A percentile compares a stretch with the other conserved stretches of the same genome.
Evolutionary conservation across 2,888 invertebrate species (phyloP).

Genomic region (Cerceris rybyensis): DNA sequence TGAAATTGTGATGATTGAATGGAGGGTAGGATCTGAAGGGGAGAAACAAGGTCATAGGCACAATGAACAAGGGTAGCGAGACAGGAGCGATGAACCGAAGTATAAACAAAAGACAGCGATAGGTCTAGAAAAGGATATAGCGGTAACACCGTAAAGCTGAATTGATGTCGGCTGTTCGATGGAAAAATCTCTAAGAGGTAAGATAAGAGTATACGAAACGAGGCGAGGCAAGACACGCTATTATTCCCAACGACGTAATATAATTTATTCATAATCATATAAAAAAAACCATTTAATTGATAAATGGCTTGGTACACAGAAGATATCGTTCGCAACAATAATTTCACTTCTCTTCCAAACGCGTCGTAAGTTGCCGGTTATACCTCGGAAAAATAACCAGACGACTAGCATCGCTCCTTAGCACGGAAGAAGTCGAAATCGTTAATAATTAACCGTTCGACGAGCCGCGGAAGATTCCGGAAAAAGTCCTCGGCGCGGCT

Average conservation of each 20-base stretch:
- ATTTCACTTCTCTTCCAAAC: slow-evolving; percentile 52
- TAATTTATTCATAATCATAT: slow-evolving; percentile 79
- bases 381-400: slow-evolving; percentile 68
- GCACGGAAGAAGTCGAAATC: slow-evolving; percentile 33
- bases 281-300: slow-evolving; percentile 75
- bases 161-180: too few relatives aligned
- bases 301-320: slow-evolving; percentile 71
- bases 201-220: slow-evolving; percentile 23
- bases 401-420: slow-evolving; percentile 65
- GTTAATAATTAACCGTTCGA: slow-evolving; percentile 25
- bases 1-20: too few relatives aligned
- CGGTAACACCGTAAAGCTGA: too few relatives aligned
- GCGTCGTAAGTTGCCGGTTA: slow-evolving; percentile 56
- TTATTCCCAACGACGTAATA: slow-evolving; percentile 76
- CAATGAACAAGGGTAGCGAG: too few relatives aligned
- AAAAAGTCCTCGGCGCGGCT: slow-evolving; percentile 7
- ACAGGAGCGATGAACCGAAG: too few relatives aligned
- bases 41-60: too few relatives aligned
- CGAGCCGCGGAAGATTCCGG: slow-evolving; percentile 14
- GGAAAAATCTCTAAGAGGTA: background rate
- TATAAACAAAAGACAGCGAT: too few relatives aligned
- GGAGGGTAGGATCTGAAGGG: too few relatives aligned
- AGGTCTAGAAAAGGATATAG: too few relatives aligned
- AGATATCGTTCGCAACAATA: slow-evolving; percentile 71
- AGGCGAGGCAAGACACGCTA: slow-evolving; percentile 20